phyloP scores from a whole-genome alignment of 2,113 vertebrate species.

The Neodon shergylaensis region DNA sequence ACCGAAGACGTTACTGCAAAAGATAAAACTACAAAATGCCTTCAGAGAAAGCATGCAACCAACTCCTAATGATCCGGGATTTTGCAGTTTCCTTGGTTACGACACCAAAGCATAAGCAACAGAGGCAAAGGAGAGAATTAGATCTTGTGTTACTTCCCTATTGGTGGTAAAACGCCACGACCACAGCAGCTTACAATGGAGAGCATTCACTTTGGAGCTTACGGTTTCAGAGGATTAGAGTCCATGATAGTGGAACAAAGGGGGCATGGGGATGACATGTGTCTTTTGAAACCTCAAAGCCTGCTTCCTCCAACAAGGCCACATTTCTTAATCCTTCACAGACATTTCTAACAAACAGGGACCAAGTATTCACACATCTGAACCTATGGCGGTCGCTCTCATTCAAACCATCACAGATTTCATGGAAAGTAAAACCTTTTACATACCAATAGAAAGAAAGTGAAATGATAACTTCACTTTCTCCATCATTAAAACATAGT shows the following conservation, averaged over 20 bases:
- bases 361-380: not conserved
- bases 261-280: too few species aligned
- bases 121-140: not conserved
- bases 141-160: not conserved
- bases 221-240: not conserved
- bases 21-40: not conserved
- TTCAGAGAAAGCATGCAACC: not conserved
- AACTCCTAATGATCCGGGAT: not conserved
- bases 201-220: not conserved
- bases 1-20: not conserved
- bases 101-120: not conserved
- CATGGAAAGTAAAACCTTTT: not conserved
- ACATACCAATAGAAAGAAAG: not conserved
- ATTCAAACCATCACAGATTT: not conserved
- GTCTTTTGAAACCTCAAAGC: not conserved
- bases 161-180: not conserved
- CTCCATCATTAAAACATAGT: not conserved
- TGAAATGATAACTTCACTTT: not conserved
- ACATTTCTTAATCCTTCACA: not conserved
- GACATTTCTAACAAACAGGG: not conserved
- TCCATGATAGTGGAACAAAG: not conserved
- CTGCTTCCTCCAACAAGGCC: not conserved
- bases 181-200: not conserved
- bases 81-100: not conserved
- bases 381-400: not conserved